Conservation (phyloP, 2,888 invertebrate genomes). For the Calliopum simillimum region DNA sequence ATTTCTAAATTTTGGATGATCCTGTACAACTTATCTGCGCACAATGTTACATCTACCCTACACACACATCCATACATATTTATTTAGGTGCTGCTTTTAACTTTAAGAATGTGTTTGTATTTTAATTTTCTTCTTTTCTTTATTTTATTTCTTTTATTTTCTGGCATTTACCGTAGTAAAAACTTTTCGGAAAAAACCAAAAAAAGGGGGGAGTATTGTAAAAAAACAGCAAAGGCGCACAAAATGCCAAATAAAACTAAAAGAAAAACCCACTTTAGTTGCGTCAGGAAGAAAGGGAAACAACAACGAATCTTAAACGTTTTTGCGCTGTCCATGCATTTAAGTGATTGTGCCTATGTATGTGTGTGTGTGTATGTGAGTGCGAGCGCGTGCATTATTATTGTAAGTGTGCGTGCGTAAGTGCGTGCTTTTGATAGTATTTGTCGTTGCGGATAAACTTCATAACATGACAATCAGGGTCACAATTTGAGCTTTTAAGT, state of each 20-base stretch:
- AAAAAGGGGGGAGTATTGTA: too few species aligned
- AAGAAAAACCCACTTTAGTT: neutral
- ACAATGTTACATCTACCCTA: too few species aligned
- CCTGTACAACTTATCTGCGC: too few species aligned
- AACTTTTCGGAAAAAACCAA: too few species aligned
- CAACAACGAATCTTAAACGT: constrained; percentile 1
- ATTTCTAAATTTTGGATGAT: too few species aligned
- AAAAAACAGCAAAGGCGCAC: too few species aligned
- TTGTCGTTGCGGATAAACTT: constrained; percentile 1
- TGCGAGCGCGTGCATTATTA: neutral
- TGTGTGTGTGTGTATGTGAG: neutral
- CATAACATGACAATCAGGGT: constrained; percentile 17
- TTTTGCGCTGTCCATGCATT: neutral
- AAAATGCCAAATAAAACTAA: constrained; percentile 3
- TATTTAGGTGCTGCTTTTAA: too few species aligned
- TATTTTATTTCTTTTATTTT: too few species aligned
- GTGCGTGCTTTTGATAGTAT: neutral
- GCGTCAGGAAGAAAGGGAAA: neutral
- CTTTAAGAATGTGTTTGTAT: too few species aligned
- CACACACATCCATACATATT: too few species aligned
- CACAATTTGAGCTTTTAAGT: constrained; percentile 11
- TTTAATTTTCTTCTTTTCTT: too few species aligned
- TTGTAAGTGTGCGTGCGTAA: neutral
- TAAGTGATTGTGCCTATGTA: neutral
- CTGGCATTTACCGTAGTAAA: too few species aligned